Evolutionary conservation across 2,888 invertebrate genomes (phyloP).

Genomic region (Drosophila melanosoma): DNA sequence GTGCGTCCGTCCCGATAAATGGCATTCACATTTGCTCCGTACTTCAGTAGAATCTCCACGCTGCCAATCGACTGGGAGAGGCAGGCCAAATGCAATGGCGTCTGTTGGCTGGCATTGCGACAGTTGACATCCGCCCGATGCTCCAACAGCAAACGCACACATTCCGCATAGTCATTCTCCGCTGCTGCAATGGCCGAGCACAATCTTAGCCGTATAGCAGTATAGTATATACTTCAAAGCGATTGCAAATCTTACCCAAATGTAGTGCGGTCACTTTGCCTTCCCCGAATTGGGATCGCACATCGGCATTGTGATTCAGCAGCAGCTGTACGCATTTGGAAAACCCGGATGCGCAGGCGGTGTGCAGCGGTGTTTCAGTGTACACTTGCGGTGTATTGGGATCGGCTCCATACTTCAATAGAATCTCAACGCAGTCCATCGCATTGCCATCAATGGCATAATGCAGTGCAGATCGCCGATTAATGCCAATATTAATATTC

Average conservation of each 20-base stretch:
- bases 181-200: conserved; percentile 86
- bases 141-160: conserved; percentile 89
- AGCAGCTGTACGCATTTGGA: conserved; percentile 90
- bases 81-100: conserved; percentile 93
- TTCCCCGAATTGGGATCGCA: conserved; percentile 89
- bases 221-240: not conserved
- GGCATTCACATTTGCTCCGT: conserved; percentile 88
- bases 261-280: conserved; percentile 93
- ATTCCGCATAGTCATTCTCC: conserved; percentile 93
- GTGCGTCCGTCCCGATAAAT: conserved; percentile 91
- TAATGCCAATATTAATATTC: conserved; percentile 91
- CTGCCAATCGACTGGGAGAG: conserved; percentile 92
- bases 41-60: conserved; percentile 89
- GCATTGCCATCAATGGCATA: conserved; percentile 93
- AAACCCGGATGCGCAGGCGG: conserved; percentile 91
- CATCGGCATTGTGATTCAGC: conserved; percentile 92
- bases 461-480: conserved; percentile 91
- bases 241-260: conserved; percentile 84
- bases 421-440: conserved; percentile 89
- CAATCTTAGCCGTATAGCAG: not conserved
- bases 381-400: conserved; percentile 93
- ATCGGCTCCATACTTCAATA: conserved; percentile 91
- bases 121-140: conserved; percentile 92
- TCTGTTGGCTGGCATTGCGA: conserved; percentile 91
- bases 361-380: conserved; percentile 93